A percentile compares a stretch with the other conserved stretches of the same genome.
Conservation (phyloP, 1,140 invertebrate genomes). For the Trichonephila clavata region DNA sequence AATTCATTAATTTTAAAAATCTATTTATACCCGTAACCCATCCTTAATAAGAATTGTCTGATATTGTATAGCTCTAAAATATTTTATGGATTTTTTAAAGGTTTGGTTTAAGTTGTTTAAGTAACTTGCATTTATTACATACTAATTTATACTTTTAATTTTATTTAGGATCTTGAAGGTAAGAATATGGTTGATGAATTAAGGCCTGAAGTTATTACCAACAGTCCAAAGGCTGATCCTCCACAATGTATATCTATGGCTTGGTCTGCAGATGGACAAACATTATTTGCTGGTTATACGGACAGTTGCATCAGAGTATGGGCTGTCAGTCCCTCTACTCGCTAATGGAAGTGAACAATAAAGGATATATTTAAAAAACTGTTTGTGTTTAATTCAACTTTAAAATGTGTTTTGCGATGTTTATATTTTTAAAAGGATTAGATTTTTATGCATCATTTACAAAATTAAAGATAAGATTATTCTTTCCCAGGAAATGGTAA, state of each 20-base stretch:
- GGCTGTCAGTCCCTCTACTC: constrained; percentile 87
- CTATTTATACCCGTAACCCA: no score
- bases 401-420: neutral
- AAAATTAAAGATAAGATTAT: neutral
- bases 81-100: no score
- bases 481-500: no score
- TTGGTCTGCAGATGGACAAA: constrained; percentile 99
- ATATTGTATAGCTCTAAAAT: no score
- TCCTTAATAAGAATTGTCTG: no score
- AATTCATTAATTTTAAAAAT: no score
- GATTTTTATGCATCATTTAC: neutral
- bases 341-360: constrained; percentile 40
- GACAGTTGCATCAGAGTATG: constrained; percentile 99
- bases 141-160: constrained; percentile 58
- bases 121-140: no score
- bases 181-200: constrained; percentile 99
- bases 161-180: constrained; percentile 94
- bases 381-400: neutral
- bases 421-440: neutral
- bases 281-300: constrained; percentile 99
- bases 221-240: constrained; percentile 89
- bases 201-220: constrained; percentile 93
- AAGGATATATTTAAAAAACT: constrained; percentile 2
- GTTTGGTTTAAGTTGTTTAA: no score
- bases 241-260: constrained; percentile 98